A percentile compares a stretch with the other conserved stretches of the same genome.
Evolutionary conservation across 1,140 invertebrate genomes (phyloP).

Genomic region (Drosophila arizonae): DNA sequence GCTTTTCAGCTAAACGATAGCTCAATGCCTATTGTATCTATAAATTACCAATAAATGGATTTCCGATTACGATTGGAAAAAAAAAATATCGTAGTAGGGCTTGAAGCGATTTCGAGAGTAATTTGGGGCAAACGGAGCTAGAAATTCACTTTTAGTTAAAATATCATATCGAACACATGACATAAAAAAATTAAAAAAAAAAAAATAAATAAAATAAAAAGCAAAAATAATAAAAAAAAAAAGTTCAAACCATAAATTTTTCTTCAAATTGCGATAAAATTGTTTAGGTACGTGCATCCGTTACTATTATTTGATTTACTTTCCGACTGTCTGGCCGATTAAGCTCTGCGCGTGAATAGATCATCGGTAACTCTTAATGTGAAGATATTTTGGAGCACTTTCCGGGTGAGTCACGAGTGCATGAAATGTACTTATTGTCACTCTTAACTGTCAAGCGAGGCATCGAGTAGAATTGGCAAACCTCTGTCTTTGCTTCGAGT

Average conservation of each 20-base stretch:
- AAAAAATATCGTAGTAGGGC: too few species aligned
- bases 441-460: too few species aligned
- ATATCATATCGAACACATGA: slow-evolving; percentile 25
- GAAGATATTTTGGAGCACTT: neutral
- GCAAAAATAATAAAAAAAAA: neutral
- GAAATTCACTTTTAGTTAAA: slow-evolving; percentile 12
- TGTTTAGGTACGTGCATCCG: neutral
- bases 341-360: neutral
- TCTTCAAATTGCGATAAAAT: slow-evolving; percentile 9
- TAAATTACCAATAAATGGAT: too few species aligned
- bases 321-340: too few species aligned
- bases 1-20: too few species aligned
- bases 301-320: neutral
- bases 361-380: neutral
- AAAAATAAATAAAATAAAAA: neutral
- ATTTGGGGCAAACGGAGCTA: neutral
- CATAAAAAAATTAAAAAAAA: slow-evolving; percentile 11
- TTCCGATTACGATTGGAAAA: too few species aligned
- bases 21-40: too few species aligned
- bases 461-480: too few species aligned
- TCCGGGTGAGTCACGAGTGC: neutral
- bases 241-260: slow-evolving; percentile 10
- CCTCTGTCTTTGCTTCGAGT: too few species aligned
- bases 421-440: too few species aligned
- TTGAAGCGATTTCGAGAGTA: neutral